Conservation (phyloP, 2,797 vertebrate species). For the Centropyge bicolor region DNA sequence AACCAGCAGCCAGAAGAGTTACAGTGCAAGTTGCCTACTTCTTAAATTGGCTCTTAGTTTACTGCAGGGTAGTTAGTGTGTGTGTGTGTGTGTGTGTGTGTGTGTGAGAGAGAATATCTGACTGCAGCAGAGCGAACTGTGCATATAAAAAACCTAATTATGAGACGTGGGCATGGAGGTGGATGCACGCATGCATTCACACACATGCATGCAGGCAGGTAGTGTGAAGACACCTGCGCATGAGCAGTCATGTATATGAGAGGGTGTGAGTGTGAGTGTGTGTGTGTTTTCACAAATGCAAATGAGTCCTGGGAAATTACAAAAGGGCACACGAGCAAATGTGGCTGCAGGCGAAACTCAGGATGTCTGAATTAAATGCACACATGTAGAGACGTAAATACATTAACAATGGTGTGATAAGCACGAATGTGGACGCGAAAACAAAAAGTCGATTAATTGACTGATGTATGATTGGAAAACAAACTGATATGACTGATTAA, state of each 20-base stretch:
- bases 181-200: background rate
- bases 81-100: conserved; percentile 29
- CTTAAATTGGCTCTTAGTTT: conserved; percentile 65
- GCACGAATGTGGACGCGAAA: background rate
- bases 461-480: no score
- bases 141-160: conserved; percentile 59
- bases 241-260: background rate
- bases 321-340: conserved; percentile 11
- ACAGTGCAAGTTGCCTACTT: conserved; percentile 62
- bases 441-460: no score
- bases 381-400: conserved; percentile 1
- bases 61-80: conserved; percentile 49
- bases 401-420: background rate
- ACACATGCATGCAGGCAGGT: background rate
- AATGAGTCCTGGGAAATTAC: conserved; percentile 26
- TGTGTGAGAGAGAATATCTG: conserved; percentile 39
- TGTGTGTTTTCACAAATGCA: conserved; percentile 22
- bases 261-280: background rate
- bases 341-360: conserved; percentile 22
- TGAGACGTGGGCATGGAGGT: conserved; percentile 9
- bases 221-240: conserved; percentile 36
- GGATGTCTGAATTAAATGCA: conserved; percentile 25
- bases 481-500: background rate
- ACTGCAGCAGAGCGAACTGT: conserved; percentile 44
- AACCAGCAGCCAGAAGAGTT: conserved; percentile 58